phyloP scores from a whole-genome alignment of 2,113 vertebrate genomes.

The Lepidothrix coronata region DNA sequence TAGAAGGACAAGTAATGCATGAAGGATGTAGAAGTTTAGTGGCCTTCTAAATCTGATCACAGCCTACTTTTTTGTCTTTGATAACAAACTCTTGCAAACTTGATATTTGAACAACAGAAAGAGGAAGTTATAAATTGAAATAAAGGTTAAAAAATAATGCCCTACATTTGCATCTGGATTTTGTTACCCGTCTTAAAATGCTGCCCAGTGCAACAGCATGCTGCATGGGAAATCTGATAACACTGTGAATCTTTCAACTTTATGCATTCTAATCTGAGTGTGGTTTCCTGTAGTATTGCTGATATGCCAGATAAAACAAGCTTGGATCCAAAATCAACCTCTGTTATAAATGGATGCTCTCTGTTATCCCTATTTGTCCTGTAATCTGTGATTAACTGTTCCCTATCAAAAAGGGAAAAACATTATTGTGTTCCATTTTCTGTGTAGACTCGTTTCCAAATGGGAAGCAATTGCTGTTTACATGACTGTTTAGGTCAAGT shows the following conservation, averaged over 20 bases:
- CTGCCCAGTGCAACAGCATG: neutral
- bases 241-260: constrained; percentile 22
- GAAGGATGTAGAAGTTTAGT: neutral
- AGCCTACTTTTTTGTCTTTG: constrained; percentile 36
- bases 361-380: constrained; percentile 9
- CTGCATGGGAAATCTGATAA: constrained; percentile 51
- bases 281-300: constrained; percentile 49
- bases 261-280: constrained; percentile 18
- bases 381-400: constrained; percentile 22
- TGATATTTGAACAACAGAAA: neutral
- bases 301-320: constrained; percentile 50
- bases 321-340: constrained; percentile 54
- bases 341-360: constrained; percentile 17
- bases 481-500: neutral
- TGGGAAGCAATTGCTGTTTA: neutral
- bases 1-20: neutral
- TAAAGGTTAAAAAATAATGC: constrained; percentile 37
- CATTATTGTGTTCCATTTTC: neutral
- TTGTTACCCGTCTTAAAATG: constrained; percentile 26
- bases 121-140: constrained; percentile 59
- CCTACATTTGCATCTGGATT: constrained; percentile 47
- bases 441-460: neutral
- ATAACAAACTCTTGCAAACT: constrained; percentile 43
- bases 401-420: neutral
- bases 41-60: neutral